phyloP scores from a whole-genome alignment of 2,797 vertebrate species.

The Manis pentadactyla region DNA sequence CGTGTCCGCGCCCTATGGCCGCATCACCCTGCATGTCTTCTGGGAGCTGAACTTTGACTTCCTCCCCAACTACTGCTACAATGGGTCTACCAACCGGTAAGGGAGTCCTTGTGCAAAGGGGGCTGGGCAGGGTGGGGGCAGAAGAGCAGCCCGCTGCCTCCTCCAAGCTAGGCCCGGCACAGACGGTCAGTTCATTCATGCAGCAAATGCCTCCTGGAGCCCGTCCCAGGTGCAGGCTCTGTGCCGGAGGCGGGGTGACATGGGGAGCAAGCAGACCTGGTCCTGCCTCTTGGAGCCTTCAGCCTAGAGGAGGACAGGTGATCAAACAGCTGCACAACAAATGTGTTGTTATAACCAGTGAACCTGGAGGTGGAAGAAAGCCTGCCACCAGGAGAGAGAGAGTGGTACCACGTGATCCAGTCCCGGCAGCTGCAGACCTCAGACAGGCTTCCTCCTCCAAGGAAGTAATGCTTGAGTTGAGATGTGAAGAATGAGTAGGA shows the following conservation, averaged over 20 bases:
- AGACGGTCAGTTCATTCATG: background rate
- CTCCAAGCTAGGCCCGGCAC: background rate
- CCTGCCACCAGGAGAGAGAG: background rate
- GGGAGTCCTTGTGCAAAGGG: background rate
- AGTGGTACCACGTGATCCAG: background rate
- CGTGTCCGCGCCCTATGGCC: conserved; percentile 93
- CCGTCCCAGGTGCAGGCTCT: background rate
- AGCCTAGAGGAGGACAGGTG: background rate
- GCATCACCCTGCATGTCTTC: conserved; percentile 95
- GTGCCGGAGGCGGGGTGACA: background rate
- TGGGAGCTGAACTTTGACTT: conserved; percentile 97
- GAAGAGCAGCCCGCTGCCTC: background rate
- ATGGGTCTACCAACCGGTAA: conserved; percentile 95
- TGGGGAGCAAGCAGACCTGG: background rate
- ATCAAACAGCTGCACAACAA: accelerated
- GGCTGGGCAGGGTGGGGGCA: accelerated
- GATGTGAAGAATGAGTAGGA: background rate
- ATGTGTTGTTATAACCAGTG: background rate
- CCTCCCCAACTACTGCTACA: conserved; percentile 96
- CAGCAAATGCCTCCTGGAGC: background rate
- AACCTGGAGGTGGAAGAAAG: background rate
- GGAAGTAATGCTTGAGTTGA: background rate
- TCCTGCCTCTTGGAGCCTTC: background rate
- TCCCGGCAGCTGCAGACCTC: background rate
- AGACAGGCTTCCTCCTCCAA: background rate